Evolutionary conservation across 2,113 vertebrate genomes (phyloP).

Genomic region (Trinectes maculatus): DNA sequence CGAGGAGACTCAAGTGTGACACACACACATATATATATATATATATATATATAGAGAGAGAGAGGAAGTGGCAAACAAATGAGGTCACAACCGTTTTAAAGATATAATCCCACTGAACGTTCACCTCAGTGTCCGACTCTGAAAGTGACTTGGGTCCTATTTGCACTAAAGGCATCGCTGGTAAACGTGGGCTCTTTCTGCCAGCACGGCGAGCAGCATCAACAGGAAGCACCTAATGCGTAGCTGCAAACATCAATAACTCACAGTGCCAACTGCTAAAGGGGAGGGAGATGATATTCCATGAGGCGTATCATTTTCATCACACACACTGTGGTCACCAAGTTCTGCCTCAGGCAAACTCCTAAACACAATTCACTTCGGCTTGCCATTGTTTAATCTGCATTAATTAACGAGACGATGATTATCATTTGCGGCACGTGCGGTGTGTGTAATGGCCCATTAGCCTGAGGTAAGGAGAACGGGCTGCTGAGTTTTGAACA

Average conservation of each 20-base stretch:
- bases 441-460: slow-evolving; percentile 50
- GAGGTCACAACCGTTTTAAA: slow-evolving; percentile 36
- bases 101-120: slow-evolving; percentile 38
- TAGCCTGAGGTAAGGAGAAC: slow-evolving; percentile 38
- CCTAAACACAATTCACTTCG: slow-evolving; percentile 24
- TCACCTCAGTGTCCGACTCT: slow-evolving; percentile 42
- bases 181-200: slow-evolving; percentile 46
- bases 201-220: slow-evolving; percentile 38
- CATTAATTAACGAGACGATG: slow-evolving; percentile 69
- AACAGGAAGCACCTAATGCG: slow-evolving; percentile 13
- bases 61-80: slow-evolving; percentile 44
- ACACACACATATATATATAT: no score
- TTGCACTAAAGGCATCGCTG: slow-evolving; percentile 44
- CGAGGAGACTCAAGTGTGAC: not conserved
- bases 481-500: slow-evolving; percentile 19
- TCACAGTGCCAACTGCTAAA: slow-evolving; percentile 41
- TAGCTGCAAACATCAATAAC: slow-evolving; percentile 61
- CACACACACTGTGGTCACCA: slow-evolving; percentile 42
- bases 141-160: slow-evolving; percentile 19
- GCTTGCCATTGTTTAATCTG: slow-evolving; percentile 44
- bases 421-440: slow-evolving; percentile 49
- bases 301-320: slow-evolving; percentile 54
- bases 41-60: not conserved
- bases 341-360: slow-evolving; percentile 52
- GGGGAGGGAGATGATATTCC: slow-evolving; percentile 57